Evolutionary conservation across 2,888 invertebrate species (phyloP).

Genomic region (Lasius platythorax): DNA sequence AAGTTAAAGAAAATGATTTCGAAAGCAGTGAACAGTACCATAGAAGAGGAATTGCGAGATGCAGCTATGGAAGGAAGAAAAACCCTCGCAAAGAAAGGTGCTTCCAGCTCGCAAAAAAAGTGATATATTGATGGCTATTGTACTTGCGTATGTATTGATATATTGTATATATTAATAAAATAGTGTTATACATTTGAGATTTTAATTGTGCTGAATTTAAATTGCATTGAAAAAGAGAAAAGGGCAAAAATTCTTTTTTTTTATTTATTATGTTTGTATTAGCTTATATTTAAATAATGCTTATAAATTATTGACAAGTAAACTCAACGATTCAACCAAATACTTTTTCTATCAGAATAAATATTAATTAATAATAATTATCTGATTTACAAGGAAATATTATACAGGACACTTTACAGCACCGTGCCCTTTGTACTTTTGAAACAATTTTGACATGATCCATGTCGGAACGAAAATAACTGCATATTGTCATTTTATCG

Average conservation of each 20-base stretch:
- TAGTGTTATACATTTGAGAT: not conserved
- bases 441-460: conserved; percentile 19
- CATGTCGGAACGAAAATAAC: not conserved
- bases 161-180: conserved; percentile 1
- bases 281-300: conserved; percentile 4
- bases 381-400: conserved; percentile 45
- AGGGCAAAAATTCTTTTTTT: not conserved
- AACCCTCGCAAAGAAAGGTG: conserved; percentile 86
- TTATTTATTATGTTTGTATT: not conserved
- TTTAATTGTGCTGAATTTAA: not conserved
- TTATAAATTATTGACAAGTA: conserved; percentile 28
- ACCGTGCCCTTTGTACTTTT: conserved; percentile 16
- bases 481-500: conserved; percentile 15
- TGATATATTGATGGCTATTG: conserved; percentile 41
- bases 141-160: conserved; percentile 17
- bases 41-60: conserved; percentile 90
- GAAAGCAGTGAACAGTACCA: conserved; percentile 90
- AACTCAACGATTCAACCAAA: conserved; percentile 1
- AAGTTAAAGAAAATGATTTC: conserved; percentile 90
- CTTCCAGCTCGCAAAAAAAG: conserved; percentile 60
- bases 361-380: conserved; percentile 41
- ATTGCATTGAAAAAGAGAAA: not conserved
- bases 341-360: conserved; percentile 44
- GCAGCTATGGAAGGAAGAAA: conserved; percentile 87
- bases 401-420: conserved; percentile 34